These are phyloP conservation scores for Hypercompe scribonia DNA, from an alignment of 2,888 invertebrate genomes.

Conservation along the genomic window DNA sequence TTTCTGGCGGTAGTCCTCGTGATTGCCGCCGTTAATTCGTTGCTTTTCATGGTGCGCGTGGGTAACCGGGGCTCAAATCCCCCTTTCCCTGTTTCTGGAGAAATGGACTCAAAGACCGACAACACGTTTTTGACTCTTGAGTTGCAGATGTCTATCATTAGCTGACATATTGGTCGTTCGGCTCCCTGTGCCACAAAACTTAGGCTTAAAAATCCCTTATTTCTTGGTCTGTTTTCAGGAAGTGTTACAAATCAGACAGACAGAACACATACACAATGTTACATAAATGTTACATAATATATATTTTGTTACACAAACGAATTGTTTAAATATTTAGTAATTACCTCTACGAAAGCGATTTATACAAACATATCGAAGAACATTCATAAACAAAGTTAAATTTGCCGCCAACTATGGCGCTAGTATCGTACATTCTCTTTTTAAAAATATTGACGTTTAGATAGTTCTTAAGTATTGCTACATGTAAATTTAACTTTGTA, in stretches of 20 bases:
- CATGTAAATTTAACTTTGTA: constrained; percentile 32
- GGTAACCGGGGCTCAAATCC: too few relatives aligned
- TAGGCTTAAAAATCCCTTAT: too few relatives aligned
- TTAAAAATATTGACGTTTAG: not conserved
- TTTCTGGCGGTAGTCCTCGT: too few relatives aligned
- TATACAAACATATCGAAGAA: constrained; percentile 46
- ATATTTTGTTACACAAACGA: constrained; percentile 38
- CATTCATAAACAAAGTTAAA: constrained; percentile 35
- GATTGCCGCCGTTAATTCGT: too few relatives aligned
- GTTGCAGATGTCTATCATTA: too few relatives aligned
- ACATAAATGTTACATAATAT: constrained; percentile 41
- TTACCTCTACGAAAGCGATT: constrained; percentile 44
- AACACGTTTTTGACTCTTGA: too few relatives aligned
- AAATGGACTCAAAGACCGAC: too few relatives aligned
- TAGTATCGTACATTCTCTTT: constrained; percentile 16
- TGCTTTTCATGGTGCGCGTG: too few relatives aligned
- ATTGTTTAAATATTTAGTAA: constrained; percentile 42
- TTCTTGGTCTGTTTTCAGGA: too few relatives aligned
- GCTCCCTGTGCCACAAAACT: too few relatives aligned
- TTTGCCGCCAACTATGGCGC: constrained; percentile 25
- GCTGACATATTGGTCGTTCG: too few relatives aligned
- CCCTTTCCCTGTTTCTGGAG: too few relatives aligned
- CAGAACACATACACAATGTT: constrained; percentile 19
- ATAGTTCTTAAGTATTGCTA: constrained; percentile 24
- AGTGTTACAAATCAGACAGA: not conserved